Base-by-base conservation (phyloP, 2,113 vertebrate species). In the Protobothrops flavoviridis region DNA sequence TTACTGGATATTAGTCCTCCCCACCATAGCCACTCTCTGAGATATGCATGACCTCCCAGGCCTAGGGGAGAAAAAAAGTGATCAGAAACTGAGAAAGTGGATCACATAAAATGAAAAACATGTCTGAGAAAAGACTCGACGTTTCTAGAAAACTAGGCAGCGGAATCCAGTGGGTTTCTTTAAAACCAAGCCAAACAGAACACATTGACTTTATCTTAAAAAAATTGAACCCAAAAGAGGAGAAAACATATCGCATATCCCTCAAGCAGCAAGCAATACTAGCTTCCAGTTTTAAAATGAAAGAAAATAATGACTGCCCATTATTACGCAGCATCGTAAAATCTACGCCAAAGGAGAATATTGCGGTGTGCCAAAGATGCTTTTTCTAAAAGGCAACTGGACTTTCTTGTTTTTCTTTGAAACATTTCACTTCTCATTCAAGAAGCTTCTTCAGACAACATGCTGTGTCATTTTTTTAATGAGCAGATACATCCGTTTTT, bases 1-100 rank as follows among this genome's bases (percentile, higher is more conserved):
- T 98, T 98, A 99, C 98, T 99, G 97, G 98, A 98, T 93, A 99
- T 97, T 1, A 99, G 97, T 89, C 98, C 98, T 74, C 98, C 97
- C 98, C 98, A 99, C 98, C 98, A 99, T 3, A 99, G 96, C 98
- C 98, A 98, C 94, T 99, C 98, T 1, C 97, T 98, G 48, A 99
- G 97, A 94, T 98, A 99, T 0, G 97, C 98, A 92, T 98, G 98
- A 0, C 98, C 98, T 48, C 98, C 98, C 93, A 98, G 98, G 96
- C 98, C 98, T 99, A n/a, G 92, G 29, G 64, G 13, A 3, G 0
- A 9, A 15, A 86, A 61, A 57, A 64, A 94, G 69, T 81, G 23
- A 93, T n/a, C 1, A 59, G n/a, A 90, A 91, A 64, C 3, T 23
- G 69, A 87, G 53, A 3, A 10, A 50, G 88, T 56, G 33, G 33